A percentile compares a stretch with the other conserved stretches of the same genome.
phyloP scores from a whole-genome alignment of 35 echinoderm and acorn worm species.

The Strongylocentrotus purpuratus region DNA sequence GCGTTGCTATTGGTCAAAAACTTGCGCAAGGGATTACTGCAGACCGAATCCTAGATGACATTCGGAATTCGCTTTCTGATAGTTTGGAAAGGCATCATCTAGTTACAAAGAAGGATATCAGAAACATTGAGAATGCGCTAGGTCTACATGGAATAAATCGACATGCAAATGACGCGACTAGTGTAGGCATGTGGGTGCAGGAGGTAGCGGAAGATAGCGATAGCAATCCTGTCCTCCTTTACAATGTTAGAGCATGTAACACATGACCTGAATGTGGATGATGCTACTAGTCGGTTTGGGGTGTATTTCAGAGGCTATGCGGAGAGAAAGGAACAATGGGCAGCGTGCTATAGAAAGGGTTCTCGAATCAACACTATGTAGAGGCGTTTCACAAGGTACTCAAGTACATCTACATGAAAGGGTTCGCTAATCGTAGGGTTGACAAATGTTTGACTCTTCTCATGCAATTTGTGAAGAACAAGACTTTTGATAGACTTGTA shows the following conservation, averaged over 20 bases:
- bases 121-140: not conserved
- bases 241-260: not conserved
- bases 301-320: not conserved
- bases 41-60: constrained; percentile 41
- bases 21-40: not conserved
- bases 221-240: constrained; percentile 51
- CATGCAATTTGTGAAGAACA: not conserved
- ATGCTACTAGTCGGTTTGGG: not conserved
- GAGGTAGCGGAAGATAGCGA: constrained; percentile 33
- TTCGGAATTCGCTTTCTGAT: not conserved
- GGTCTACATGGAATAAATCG: not conserved
- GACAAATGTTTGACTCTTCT: not conserved
- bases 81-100: constrained; percentile 6
- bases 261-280: not conserved
- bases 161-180: constrained; percentile 42
- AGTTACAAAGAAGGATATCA: not conserved
- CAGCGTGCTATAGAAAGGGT: not conserved
- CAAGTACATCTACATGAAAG: constrained; percentile 26
- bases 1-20: constrained; percentile 1
- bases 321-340: constrained; percentile 21
- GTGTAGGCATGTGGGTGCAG: constrained; percentile 51
- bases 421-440: not conserved
- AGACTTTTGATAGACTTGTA: not conserved
- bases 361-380: not conserved
- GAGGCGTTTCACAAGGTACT: not conserved